These are phyloP conservation scores for Cyphomyrus plagiostoma DNA, from an alignment of 2,113 vertebrate genomes.

Conservation along the genomic window DNA sequence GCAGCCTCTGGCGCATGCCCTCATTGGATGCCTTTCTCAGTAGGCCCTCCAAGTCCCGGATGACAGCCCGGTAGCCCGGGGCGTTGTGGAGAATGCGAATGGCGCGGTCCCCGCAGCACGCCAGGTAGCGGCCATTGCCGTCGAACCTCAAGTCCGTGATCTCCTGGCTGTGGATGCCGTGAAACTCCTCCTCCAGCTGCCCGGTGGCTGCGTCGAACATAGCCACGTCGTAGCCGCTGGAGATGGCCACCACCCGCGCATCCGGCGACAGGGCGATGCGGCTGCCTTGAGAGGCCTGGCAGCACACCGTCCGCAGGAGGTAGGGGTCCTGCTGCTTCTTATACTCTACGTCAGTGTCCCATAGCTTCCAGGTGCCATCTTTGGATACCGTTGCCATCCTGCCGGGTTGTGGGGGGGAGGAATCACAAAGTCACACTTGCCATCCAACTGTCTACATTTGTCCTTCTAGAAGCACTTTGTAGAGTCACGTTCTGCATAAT, in stretches of 20 bases:
- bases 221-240: conserved; percentile 57
- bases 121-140: conserved; percentile 70
- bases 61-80: conserved; percentile 72
- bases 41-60: conserved; percentile 77
- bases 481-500: neutral
- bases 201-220: conserved; percentile 68
- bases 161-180: conserved; percentile 56
- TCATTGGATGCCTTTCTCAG: conserved; percentile 75
- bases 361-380: conserved; percentile 90
- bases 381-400: conserved; percentile 93
- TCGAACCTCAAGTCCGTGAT: conserved; percentile 79
- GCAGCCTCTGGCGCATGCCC: conserved; percentile 76
- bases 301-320: conserved; percentile 73
- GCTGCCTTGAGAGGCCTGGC: conserved; percentile 55
- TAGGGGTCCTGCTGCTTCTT: conserved; percentile 94
- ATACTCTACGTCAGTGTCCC: conserved; percentile 91
- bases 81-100: conserved; percentile 82
- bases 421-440: neutral
- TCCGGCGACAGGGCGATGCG: conserved; percentile 77
- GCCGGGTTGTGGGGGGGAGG: neutral
- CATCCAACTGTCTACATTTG: neutral
- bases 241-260: conserved; percentile 69
- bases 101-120: conserved; percentile 75
- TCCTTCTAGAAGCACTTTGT: neutral
- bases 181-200: conserved; percentile 72